phyloP scores from a whole-genome alignment of 2,888 invertebrate genomes.

The Phorcus lineatus region DNA sequence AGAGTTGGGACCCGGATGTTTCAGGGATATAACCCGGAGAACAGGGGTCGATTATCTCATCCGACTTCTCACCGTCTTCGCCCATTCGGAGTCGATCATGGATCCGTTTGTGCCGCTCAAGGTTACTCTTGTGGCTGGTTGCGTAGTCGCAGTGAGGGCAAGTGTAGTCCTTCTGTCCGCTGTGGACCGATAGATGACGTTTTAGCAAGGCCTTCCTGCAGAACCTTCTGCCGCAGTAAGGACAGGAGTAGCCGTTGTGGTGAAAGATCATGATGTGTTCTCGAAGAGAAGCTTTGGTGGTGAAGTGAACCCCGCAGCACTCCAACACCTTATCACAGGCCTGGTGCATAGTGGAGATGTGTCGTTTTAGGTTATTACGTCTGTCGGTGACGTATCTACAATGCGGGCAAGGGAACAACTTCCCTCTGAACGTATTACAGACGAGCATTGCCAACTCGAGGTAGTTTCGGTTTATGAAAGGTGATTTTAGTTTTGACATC shows the following conservation, averaged over 20 bases:
- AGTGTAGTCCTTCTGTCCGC: conserved; percentile 76
- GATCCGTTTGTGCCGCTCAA: conserved; percentile 75
- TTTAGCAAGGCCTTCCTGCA: conserved; percentile 76
- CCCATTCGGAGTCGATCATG: conserved; percentile 48
- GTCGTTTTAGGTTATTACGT: conserved; percentile 76
- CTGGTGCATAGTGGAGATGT: conserved; percentile 76
- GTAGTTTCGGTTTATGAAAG: conserved; percentile 66
- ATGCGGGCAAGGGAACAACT: conserved; percentile 71
- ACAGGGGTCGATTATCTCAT: conserved; percentile 36
- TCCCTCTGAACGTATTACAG: conserved; percentile 69
- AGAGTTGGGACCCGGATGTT: conserved; percentile 20
- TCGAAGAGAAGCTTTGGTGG: conserved; percentile 75
- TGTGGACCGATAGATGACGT: conserved; percentile 77
- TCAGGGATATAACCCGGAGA: conserved; percentile 35
- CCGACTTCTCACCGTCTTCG: conserved; percentile 42
- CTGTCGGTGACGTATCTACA: conserved; percentile 75
- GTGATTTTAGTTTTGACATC: conserved; percentile 60
- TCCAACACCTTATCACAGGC: conserved; percentile 72
- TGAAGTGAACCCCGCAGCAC: conserved; percentile 75
- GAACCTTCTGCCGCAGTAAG: conserved; percentile 75
- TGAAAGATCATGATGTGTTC: conserved; percentile 76
- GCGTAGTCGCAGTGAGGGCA: conserved; percentile 76
- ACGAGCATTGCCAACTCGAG: conserved; percentile 71
- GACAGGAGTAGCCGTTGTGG: conserved; percentile 76
- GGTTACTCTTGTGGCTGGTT: conserved; percentile 77